Conservation (phyloP, 2,113 vertebrate species). For the Solea solea region DNA sequence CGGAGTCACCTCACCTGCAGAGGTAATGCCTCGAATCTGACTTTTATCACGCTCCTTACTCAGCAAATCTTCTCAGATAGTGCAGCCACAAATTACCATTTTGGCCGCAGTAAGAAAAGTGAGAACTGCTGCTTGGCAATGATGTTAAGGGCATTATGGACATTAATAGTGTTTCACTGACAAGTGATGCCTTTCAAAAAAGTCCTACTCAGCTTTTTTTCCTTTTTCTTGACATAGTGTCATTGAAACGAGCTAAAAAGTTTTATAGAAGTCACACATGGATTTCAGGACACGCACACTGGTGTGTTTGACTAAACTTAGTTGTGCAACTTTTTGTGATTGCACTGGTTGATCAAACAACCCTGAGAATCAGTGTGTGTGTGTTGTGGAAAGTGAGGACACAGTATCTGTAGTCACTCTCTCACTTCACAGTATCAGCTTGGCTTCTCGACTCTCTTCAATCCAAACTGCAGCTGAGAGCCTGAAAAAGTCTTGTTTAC, state of each 20-base stretch:
- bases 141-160: not conserved
- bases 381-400: not conserved
- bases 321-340: not conserved
- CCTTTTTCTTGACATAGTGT: not conserved
- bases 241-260: not conserved
- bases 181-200: too few species aligned
- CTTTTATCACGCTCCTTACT: not conserved
- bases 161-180: too few species aligned
- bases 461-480: too few species aligned
- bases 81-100: not conserved
- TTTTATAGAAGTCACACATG: not conserved
- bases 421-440: conserved; percentile 9
- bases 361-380: not conserved
- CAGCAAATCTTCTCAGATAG: not conserved
- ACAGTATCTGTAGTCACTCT: not conserved
- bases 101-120: not conserved
- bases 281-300: not conserved
- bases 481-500: too few species aligned
- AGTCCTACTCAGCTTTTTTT: too few species aligned
- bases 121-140: not conserved
- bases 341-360: not conserved
- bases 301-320: not conserved
- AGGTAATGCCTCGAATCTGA: not conserved
- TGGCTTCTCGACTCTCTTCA: not conserved
- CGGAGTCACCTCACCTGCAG: not conserved